These are phyloP conservation scores for Muntiacus muntjak DNA, from an alignment of 2,113 vertebrate species.

Conservation along the genomic window DNA sequence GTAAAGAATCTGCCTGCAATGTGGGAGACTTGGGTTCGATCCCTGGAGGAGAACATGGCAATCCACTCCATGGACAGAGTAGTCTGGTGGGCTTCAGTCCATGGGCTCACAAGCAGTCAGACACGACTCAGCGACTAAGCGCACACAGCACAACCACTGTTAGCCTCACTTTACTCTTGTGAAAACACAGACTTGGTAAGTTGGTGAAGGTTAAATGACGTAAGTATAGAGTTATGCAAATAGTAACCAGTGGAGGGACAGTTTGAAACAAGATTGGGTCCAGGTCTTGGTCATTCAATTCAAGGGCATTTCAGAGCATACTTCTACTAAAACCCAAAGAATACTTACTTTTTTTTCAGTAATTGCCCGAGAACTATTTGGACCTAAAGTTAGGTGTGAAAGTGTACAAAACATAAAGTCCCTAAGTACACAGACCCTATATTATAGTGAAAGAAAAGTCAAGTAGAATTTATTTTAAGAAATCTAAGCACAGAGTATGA, in stretches of 20 bases:
- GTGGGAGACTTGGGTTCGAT: neutral
- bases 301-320: neutral
- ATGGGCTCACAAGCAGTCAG: neutral
- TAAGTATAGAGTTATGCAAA: neutral
- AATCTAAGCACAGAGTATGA: neutral
- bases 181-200: neutral
- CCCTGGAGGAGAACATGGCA: neutral
- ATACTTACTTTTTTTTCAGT: neutral
- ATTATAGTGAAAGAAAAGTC: conserved; percentile 11
- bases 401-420: neutral
- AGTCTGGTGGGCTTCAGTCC: neutral
- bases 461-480: neutral
- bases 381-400: neutral
- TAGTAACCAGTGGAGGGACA: neutral
- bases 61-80: neutral
- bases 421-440: neutral
- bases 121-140: neutral
- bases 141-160: neutral
- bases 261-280: neutral
- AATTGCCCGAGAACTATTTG: neutral
- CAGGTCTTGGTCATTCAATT: neutral
- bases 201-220: neutral
- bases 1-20: neutral
- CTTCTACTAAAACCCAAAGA: neutral
- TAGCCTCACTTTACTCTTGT: neutral